Evolutionary conservation across 1,140 invertebrate species (phyloP), one percentile per base, ranked within the genome.

Genomic region (Drosophila mojavensis): DNA sequence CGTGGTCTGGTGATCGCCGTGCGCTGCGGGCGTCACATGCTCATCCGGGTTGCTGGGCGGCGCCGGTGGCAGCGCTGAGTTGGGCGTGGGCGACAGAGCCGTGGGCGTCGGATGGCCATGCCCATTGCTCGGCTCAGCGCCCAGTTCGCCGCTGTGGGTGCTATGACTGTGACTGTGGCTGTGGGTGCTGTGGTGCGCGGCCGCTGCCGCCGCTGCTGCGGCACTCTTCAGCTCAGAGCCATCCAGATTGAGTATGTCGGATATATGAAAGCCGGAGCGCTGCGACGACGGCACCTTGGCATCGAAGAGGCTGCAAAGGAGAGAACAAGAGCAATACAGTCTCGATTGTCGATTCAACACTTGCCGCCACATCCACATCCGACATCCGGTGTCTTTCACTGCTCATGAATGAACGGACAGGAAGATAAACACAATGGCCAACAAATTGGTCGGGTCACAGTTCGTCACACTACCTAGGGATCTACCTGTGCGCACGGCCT

Each of bases 231-330:
- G 62, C 24, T 92, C 91, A 1, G 91, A 78, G n/a, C 86, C 94
- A 67, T 95, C 94, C 64, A 96, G 90, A 26, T 96, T 95, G 48
- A 96, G 91, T 76, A 96, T 96, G 82, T 96, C 96, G 58, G 95
- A 95, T 78, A 96, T 96, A 83, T 96, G 95, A 80, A 96, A 96
- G 39, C 95, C 95, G 0, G 94, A 94, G 43, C 95, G 91, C 73
- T 94, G 94, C 28, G 91, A 92, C 3, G 91, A 89, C 7, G 91
- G 91, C 33, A 92, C 83, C 71, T 92, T 92, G 20, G 91, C 76
- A 77, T 92, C 91, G 48, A 92, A 92, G 43, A 92, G 74, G 68
- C 91, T 92, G 67, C 5, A 92, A 72, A n/a, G 6, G 3, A 11
- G 3, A 33, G 6, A 24, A 59, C 9, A 24, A 58, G 20, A 54